Evolutionary conservation across 30 jellyfish, hydroid and myxozoan species (phyloP).

Genomic region (Phacellophora camtschatica): DNA sequence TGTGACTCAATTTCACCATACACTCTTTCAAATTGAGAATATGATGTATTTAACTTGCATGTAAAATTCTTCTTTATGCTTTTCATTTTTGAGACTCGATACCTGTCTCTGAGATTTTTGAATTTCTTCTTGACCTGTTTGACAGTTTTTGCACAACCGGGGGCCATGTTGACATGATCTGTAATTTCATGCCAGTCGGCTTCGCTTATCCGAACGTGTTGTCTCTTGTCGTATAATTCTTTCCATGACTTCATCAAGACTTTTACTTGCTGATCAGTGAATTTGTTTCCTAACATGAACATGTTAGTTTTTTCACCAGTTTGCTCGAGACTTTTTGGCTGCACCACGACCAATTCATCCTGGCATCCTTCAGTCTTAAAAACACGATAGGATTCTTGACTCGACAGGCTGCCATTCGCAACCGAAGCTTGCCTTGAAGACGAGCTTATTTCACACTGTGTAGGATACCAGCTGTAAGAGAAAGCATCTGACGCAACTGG

Average conservation of each 20-base stretch:
- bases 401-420: conserved; percentile 28
- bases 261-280: conserved; percentile 59
- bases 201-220: conserved; percentile 32
- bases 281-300: conserved; percentile 24
- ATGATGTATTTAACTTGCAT: conserved; percentile 1
- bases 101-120: conserved; percentile 60
- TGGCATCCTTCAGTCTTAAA: conserved; percentile 42
- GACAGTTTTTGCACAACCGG: conserved; percentile 63
- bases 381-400: conserved; percentile 50
- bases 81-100: conserved; percentile 43
- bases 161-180: conserved; percentile 65
- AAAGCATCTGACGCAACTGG: conserved; percentile 20
- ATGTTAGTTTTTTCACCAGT: neutral
- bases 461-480: conserved; percentile 64
- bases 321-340: conserved; percentile 43
- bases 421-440: conserved; percentile 8
- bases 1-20: conserved; percentile 44
- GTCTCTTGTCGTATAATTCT: conserved; percentile 39
- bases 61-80: conserved; percentile 30
- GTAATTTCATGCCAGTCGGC: conserved; percentile 69
- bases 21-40: conserved; percentile 52
- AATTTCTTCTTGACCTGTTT: conserved; percentile 67
- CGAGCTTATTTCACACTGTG: conserved; percentile 55
- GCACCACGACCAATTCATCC: conserved; percentile 54
- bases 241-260: conserved; percentile 59